Percentiles rank a stretch among this genome's conserved stretches.
These are phyloP conservation scores for Aporophyla lueneburgensis DNA, from an alignment of 2,888 invertebrate species.

Conservation along the genomic window DNA sequence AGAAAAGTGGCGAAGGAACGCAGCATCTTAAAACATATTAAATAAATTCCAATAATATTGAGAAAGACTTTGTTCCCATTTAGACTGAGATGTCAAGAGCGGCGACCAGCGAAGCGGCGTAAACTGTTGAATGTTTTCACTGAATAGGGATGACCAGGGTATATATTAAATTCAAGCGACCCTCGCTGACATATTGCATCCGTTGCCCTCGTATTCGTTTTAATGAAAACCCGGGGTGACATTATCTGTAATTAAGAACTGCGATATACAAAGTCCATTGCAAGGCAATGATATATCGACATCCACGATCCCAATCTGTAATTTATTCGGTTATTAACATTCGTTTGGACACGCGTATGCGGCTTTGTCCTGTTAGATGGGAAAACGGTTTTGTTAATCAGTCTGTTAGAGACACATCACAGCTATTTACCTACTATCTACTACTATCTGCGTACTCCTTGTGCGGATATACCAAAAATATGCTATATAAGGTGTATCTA, in stretches of 20 bases:
- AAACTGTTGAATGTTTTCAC: slow-evolving; percentile 56
- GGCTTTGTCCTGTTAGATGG: slow-evolving; percentile 50
- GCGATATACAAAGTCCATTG: slow-evolving; percentile 21
- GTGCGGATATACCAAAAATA: too few relatives aligned
- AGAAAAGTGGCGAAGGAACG: not conserved
- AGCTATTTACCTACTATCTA: too few relatives aligned
- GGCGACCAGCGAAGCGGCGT: slow-evolving; percentile 17
- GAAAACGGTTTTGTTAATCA: slow-evolving; percentile 66
- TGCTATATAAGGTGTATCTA: too few relatives aligned
- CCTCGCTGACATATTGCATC: slow-evolving; percentile 48
- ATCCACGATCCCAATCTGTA: slow-evolving; percentile 16
- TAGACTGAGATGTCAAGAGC: slow-evolving; percentile 30
- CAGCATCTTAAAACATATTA: slow-evolving; percentile 14
- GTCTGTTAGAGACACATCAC: slow-evolving; percentile 58
- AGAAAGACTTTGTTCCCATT: slow-evolving; percentile 30
- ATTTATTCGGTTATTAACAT: slow-evolving; percentile 45
- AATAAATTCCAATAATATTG: slow-evolving; percentile 30
- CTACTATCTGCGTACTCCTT: too few relatives aligned
- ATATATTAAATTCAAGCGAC: slow-evolving; percentile 54
- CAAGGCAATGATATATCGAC: slow-evolving; percentile 34
- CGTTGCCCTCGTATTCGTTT: slow-evolving; percentile 47
- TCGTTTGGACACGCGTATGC: slow-evolving; percentile 46
- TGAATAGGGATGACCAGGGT: slow-evolving; percentile 51
- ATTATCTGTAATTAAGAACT: slow-evolving; percentile 51
- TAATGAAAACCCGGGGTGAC: slow-evolving; percentile 46